These are phyloP conservation scores for Rhadinocentrus ornatus DNA, from an alignment of 2,797 vertebrate genomes.

Conservation along the genomic window DNA sequence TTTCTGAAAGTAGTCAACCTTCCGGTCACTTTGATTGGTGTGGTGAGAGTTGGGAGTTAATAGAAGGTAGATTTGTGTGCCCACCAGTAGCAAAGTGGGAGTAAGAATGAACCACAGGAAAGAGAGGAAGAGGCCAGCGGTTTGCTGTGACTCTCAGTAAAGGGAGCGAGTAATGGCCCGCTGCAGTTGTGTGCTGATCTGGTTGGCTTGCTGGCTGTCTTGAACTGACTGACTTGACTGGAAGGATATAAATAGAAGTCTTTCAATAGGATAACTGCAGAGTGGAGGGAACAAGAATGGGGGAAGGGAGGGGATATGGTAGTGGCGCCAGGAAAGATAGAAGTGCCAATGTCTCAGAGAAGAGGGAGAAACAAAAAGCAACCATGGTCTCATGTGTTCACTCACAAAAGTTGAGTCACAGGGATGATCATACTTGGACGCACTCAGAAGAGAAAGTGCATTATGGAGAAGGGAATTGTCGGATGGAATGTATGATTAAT, in stretches of 20 bases:
- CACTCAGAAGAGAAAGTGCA: constrained; percentile 64
- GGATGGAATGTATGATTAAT: constrained; percentile 75
- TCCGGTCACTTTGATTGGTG: constrained; percentile 70
- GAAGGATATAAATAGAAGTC: constrained; percentile 83
- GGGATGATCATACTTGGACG: constrained; percentile 58
- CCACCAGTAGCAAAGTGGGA: constrained; percentile 33
- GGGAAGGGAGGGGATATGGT: constrained; percentile 50
- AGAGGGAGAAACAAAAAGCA: constrained; percentile 42
- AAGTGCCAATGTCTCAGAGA: constrained; percentile 75
- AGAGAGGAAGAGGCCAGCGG: constrained; percentile 46
- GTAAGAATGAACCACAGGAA: constrained; percentile 47
- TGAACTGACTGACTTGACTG: constrained; percentile 75
- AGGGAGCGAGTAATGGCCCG: constrained; percentile 64
- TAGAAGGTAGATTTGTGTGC: constrained; percentile 31
- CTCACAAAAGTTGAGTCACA: constrained; percentile 54
- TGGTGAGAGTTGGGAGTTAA: constrained; percentile 54
- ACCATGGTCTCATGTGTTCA: constrained; percentile 68
- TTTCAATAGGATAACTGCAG: constrained; percentile 83
- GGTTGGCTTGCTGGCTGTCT: constrained; percentile 65
- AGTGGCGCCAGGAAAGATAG: constrained; percentile 77
- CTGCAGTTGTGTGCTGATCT: constrained; percentile 57
- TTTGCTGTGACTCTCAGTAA: constrained; percentile 57
- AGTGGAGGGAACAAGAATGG: constrained; percentile 55
- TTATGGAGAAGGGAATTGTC: constrained; percentile 62
- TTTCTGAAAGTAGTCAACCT: constrained; percentile 66